Conservation (phyloP, 2,888 invertebrate genomes). For the Oligia latruncula region DNA sequence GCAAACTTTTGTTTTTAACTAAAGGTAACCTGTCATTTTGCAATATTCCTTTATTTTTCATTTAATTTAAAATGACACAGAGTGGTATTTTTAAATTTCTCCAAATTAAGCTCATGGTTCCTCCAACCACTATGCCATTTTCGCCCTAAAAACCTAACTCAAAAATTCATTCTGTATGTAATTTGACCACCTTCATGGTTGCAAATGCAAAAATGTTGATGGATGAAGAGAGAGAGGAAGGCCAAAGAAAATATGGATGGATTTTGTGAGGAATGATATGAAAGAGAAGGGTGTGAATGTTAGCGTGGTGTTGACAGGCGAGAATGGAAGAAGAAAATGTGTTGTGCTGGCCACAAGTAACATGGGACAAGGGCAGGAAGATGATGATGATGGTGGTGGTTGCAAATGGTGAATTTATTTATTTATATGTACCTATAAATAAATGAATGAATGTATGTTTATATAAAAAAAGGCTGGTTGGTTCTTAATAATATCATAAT, state of each 20-base stretch:
- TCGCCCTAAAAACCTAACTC: neutral
- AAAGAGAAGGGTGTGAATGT: too few relatives aligned
- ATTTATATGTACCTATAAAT: too few relatives aligned
- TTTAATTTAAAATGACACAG: neutral
- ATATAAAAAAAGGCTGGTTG: neutral
- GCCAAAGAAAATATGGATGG: too few relatives aligned
- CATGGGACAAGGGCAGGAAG: neutral
- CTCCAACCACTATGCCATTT: neutral
- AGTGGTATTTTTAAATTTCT: neutral
- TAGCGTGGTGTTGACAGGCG: too few relatives aligned
- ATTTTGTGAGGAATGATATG: too few relatives aligned
- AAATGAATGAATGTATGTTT: neutral
- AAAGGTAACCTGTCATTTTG: neutral
- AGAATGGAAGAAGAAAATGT: too few relatives aligned
- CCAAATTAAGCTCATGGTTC: neutral
- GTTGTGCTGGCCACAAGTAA: too few relatives aligned
- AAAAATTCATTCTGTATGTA: neutral
- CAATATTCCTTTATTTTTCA: too few relatives aligned
- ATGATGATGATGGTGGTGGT: neutral
- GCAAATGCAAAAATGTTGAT: neutral
- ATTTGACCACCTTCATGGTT: neutral
- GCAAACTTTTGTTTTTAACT: neutral
- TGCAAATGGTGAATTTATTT: neutral
- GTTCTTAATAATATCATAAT: constrained; percentile 1
- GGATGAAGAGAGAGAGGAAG: too few relatives aligned